Percentiles rank a stretch among this genome's conserved stretches.
Conservation (phyloP, 1,140 invertebrate species). For the Listronotus bonariensis region DNA sequence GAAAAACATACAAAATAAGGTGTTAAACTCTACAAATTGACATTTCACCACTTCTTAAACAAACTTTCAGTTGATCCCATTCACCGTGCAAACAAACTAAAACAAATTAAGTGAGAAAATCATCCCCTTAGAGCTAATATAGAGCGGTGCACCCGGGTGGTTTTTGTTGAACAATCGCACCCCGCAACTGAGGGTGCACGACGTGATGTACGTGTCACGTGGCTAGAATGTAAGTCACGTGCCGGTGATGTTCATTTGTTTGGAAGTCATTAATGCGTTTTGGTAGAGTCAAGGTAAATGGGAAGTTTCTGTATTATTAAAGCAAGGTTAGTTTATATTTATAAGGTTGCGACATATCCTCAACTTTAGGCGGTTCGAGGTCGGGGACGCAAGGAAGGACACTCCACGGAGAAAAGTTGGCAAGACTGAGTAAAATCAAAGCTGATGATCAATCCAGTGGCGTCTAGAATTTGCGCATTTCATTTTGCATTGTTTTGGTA, state of each 20-base stretch:
- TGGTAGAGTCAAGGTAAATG: too few species aligned
- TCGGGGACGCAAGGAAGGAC: too few species aligned
- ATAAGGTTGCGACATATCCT: too few species aligned
- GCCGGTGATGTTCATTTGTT: conserved; percentile 33
- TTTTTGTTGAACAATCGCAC: conserved; percentile 17
- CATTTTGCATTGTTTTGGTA: too few species aligned
- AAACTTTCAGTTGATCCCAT: conserved; percentile 2
- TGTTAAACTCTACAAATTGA: conserved; percentile 13
- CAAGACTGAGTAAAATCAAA: too few species aligned
- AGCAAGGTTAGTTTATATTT: too few species aligned
- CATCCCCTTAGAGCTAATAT: not conserved
- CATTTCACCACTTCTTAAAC: conserved; percentile 14
- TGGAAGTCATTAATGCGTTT: conserved; percentile 10
- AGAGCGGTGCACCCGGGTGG: not conserved
- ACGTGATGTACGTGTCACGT: conserved; percentile 13
- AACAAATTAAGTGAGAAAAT: conserved; percentile 21
- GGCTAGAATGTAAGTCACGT: conserved; percentile 18
- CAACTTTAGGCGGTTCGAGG: too few species aligned
- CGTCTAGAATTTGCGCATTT: too few species aligned
- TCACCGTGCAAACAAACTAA: not conserved
- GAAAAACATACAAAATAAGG: conserved; percentile 13
- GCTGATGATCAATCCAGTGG: too few species aligned
- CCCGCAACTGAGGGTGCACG: conserved; percentile 20
- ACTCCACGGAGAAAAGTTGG: too few species aligned
- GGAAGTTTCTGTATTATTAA: too few species aligned